Percentiles rank a stretch among this genome's conserved stretches.
Evolutionary conservation across 2,888 invertebrate species (phyloP).

Genomic region (Cataglyphis cursor): DNA sequence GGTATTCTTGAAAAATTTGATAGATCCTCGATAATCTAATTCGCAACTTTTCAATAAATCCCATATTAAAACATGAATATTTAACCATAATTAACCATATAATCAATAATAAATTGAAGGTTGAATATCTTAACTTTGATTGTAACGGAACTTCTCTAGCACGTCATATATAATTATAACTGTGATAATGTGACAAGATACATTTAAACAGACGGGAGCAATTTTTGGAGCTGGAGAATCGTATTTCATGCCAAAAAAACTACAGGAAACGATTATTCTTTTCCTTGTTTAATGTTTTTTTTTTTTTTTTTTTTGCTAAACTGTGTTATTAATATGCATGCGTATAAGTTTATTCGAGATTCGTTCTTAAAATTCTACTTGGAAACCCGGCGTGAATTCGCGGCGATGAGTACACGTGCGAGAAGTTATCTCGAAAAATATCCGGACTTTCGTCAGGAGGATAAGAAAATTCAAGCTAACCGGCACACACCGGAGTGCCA

Average conservation of each 20-base stretch:
- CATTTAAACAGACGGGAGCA: not conserved
- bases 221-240: not conserved
- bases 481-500: slow-evolving; percentile 77
- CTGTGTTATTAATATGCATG: not conserved
- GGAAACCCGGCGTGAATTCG: not conserved
- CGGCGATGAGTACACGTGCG: slow-evolving; percentile 20
- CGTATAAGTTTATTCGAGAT: not conserved
- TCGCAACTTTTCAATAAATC: not conserved
- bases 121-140: not conserved
- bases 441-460: slow-evolving; percentile 48
- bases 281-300: not conserved
- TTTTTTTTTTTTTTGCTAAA: not conserved
- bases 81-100: not conserved
- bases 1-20: not conserved
- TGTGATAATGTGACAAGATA: not conserved
- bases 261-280: not conserved
- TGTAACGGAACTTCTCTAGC: not conserved
- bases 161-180: not conserved
- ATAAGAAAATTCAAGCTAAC: slow-evolving; percentile 70
- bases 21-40: not conserved
- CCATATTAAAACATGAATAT: not conserved
- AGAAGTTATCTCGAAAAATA: slow-evolving; percentile 37
- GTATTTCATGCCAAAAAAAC: not conserved
- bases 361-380: not conserved
- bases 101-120: not conserved